Conservation (phyloP, 1,140 invertebrate species). For the Megathymus violae region DNA sequence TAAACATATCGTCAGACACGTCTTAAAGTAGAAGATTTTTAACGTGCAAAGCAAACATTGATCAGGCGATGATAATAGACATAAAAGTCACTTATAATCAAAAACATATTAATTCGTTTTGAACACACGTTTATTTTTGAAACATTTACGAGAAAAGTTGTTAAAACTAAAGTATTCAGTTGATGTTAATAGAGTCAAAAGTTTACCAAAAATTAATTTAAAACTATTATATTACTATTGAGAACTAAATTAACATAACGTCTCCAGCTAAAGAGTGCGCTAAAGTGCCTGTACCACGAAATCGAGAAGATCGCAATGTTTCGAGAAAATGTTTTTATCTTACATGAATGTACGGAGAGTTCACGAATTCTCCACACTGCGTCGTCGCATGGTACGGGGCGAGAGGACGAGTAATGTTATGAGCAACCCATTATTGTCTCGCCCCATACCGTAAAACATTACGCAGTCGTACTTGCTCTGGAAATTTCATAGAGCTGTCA, state of each 20-base stretch:
- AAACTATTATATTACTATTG: slow-evolving; percentile 36
- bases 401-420: slow-evolving; percentile 82
- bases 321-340: slow-evolving; percentile 34
- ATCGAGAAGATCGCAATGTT: slow-evolving; percentile 9
- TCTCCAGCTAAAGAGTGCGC: slow-evolving; percentile 54
- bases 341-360: slow-evolving; percentile 36
- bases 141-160: no score
- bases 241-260: slow-evolving; percentile 62
- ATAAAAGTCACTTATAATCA: no score
- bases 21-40: no score
- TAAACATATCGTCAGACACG: no score
- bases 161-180: no score
- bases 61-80: no score
- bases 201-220: slow-evolving; percentile 50
- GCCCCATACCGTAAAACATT: slow-evolving; percentile 83
- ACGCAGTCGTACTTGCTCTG: slow-evolving; percentile 77
- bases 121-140: no score
- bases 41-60: no score
- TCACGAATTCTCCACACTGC: slow-evolving; percentile 53
- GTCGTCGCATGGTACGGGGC: slow-evolving; percentile 67
- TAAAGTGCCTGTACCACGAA: slow-evolving; percentile 57
- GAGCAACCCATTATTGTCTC: slow-evolving; percentile 84
- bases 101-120: no score
- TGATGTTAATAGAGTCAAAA: no score
- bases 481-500: slow-evolving; percentile 68